Evolutionary conservation across 2,113 vertebrate genomes (phyloP).

Genomic region (Bettongia penicillata): DNA sequence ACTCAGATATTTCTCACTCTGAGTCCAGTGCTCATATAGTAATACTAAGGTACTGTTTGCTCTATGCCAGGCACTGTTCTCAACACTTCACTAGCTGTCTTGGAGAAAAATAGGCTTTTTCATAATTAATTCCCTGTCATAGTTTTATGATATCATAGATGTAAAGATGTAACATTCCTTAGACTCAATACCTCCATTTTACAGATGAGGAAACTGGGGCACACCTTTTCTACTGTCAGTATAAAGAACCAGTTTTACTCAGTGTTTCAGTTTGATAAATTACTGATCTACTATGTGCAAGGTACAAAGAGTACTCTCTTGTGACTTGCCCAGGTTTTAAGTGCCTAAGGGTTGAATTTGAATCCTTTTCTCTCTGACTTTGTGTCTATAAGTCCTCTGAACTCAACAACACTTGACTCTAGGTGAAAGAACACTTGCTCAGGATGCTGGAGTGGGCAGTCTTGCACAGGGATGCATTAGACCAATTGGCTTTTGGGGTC

Average conservation of each 20-base stretch:
- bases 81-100: neutral
- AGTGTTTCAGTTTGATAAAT: neutral
- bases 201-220: neutral
- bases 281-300: neutral
- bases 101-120: neutral
- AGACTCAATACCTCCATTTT: neutral
- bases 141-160: neutral
- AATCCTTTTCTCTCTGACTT: neutral
- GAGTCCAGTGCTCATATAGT: neutral
- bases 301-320: neutral
- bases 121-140: neutral
- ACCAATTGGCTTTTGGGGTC: neutral
- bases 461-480: neutral
- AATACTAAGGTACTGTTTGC: neutral
- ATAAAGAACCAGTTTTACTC: neutral
- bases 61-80: neutral
- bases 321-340: neutral
- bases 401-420: neutral
- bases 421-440: neutral
- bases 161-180: neutral
- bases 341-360: neutral
- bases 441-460: neutral
- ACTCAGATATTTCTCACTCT: neutral
- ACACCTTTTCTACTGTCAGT: neutral
- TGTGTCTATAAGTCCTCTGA: neutral